Evolutionary conservation across 2,797 vertebrate genomes (phyloP).

Genomic region (Platalea minor): DNA sequence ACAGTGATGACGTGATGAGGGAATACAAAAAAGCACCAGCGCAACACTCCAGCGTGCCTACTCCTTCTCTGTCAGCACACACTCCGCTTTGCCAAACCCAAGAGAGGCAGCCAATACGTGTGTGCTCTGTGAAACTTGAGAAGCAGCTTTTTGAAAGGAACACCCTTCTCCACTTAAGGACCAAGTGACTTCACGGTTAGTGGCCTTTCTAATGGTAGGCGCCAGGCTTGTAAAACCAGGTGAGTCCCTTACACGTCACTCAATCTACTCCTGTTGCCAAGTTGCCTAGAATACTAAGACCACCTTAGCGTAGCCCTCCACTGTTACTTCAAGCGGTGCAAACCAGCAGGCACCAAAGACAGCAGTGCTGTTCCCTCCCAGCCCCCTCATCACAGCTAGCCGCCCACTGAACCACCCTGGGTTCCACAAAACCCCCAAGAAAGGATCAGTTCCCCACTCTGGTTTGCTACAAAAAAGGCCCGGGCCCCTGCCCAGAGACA

Average conservation of each 20-base stretch:
- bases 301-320: background rate
- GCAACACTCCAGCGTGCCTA: background rate
- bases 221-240: background rate
- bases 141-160: background rate
- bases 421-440: background rate
- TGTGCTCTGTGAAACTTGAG: too few species aligned
- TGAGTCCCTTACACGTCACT: fast-evolving
- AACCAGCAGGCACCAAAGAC: background rate
- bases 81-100: background rate
- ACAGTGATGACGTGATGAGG: background rate
- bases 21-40: background rate
- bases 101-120: background rate
- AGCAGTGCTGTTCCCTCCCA: background rate
- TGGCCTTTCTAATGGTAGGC: background rate
- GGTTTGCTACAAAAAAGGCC: background rate
- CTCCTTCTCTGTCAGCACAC: background rate
- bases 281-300: background rate
- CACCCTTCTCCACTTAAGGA: background rate
- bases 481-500: background rate
- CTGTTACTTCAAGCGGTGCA: background rate
- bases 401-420: background rate
- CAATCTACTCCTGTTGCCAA: background rate
- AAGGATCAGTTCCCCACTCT: background rate
- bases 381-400: background rate
- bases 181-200: background rate